These are phyloP conservation scores for Arnoldichthys spilopterus DNA, from an alignment of 2,797 vertebrate genomes.

Conservation along the genomic window DNA sequence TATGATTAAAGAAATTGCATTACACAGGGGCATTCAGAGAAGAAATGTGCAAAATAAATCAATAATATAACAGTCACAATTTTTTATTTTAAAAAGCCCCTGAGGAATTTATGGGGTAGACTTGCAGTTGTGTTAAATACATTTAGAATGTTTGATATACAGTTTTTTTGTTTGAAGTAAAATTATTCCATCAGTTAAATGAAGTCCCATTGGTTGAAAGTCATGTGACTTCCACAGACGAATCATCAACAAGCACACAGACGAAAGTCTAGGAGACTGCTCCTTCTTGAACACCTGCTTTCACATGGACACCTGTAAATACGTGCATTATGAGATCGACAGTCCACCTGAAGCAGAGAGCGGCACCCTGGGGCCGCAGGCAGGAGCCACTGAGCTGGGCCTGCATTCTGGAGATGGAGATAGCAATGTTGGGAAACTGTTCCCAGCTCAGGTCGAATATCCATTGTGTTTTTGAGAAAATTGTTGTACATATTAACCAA, in stretches of 20 bases:
- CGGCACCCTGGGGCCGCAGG: conserved; percentile 73
- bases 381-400: conserved; percentile 78
- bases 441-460: conserved; percentile 87
- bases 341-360: conserved; percentile 81
- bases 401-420: conserved; percentile 80
- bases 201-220: not conserved
- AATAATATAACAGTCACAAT: too few species aligned
- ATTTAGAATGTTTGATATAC: not conserved
- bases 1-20: too few species aligned
- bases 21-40: too few species aligned
- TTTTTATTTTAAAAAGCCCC: too few species aligned
- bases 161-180: too few species aligned
- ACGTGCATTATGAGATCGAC: conserved; percentile 96
- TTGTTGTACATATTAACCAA: not conserved
- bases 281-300: conserved; percentile 97
- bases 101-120: not conserved
- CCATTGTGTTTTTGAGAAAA: not conserved
- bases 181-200: not conserved
- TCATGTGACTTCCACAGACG: conserved; percentile 72
- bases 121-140: not conserved
- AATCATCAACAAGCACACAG: conserved; percentile 96
- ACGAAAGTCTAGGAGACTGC: conserved; percentile 93
- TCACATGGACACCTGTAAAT: conserved; percentile 97
- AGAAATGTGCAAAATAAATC: too few species aligned
- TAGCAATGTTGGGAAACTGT: conserved; percentile 87